Evolutionary conservation across 2,113 vertebrate species (phyloP), one percentile per base, ranked within the genome.

Genomic region (Crotalus helleri): DNA sequence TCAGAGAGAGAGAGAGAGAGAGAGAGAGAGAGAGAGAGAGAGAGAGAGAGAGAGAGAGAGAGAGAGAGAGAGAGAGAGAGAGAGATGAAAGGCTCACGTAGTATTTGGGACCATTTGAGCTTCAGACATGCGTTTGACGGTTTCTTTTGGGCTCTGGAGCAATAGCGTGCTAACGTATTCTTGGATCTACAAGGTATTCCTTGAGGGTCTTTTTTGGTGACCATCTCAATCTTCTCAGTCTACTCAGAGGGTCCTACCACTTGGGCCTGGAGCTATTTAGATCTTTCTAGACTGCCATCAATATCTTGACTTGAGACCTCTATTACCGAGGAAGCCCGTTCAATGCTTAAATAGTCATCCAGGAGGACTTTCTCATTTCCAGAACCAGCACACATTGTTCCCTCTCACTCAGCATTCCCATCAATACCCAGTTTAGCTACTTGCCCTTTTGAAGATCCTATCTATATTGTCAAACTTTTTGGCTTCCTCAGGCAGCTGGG

Each of bases 391-490:
- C 69, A 11, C 61, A 33, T 17, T 3, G n/a, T 15, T 64, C 26
- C 26, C 26, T 74, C n/a, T 39, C 6, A 17, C n/a, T 33, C n/a
- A 5, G n/a, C 91, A 26, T 23, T 5, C 39, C 23, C 88, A 39
- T 21, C 55, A 39, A 57, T 1, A 44, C 15, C 13, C 19, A 74
- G 44, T 51, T 44, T n/a, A 89, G 93, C 53, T 87, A 98, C 98
- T 98, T 95, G 98, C 99, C 95, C 98, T 98, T 97, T 98, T 99
- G 95, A 99, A 99, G 86, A 97, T 93, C 90, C 95, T 97, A 94
- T 99, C 98, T 49, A 99, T 98, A 53, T 97, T 97, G 93, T 99
- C 99, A 96, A 99, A 99, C 94, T 99, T 99, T 95, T 98, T 98
- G 0, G 99, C 99, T 96, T 99, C 99, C 0, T 99, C 98, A 0